Conservation (phyloP, 2,113 vertebrate genomes). For the Caracal caracal region DNA sequence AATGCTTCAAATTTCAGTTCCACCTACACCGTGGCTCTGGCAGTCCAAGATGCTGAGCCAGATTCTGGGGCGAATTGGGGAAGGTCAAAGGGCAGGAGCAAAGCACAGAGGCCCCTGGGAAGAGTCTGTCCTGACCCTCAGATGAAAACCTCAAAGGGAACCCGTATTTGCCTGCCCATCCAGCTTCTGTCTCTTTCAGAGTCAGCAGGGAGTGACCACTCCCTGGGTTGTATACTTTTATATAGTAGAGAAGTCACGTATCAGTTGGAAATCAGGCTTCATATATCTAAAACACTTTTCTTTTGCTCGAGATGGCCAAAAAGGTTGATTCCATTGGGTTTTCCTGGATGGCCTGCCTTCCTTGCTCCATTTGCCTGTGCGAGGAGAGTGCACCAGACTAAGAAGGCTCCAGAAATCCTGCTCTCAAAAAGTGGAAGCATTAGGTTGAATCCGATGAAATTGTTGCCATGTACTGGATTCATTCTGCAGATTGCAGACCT, state of each 20-base stretch:
- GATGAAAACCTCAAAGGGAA: neutral
- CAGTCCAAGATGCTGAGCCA: neutral
- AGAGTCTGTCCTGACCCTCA: neutral
- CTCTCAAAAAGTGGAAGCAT: neutral
- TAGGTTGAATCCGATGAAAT: neutral
- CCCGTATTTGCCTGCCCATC: neutral
- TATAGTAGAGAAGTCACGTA: neutral
- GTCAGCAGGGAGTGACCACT: neutral
- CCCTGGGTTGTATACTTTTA: neutral
- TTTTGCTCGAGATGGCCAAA: neutral
- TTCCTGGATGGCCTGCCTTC: neutral
- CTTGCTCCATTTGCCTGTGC: neutral
- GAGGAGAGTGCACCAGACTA: neutral
- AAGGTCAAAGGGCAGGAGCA: neutral
- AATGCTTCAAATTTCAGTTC: slow-evolving; percentile 19
- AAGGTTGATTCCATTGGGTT: neutral
- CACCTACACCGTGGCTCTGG: neutral
- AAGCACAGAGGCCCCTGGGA: neutral
- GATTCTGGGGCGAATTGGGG: neutral
- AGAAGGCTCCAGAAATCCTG: neutral
- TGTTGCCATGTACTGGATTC: neutral
- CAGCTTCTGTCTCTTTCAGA: neutral
- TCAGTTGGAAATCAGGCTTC: neutral
- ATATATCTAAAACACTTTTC: neutral
- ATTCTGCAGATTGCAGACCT: neutral